A percentile compares a stretch with the other conserved stretches of the same genome.
These are phyloP conservation scores for Pteruthius melanotis DNA, from an alignment of 2,113 vertebrate species.

Conservation along the genomic window DNA sequence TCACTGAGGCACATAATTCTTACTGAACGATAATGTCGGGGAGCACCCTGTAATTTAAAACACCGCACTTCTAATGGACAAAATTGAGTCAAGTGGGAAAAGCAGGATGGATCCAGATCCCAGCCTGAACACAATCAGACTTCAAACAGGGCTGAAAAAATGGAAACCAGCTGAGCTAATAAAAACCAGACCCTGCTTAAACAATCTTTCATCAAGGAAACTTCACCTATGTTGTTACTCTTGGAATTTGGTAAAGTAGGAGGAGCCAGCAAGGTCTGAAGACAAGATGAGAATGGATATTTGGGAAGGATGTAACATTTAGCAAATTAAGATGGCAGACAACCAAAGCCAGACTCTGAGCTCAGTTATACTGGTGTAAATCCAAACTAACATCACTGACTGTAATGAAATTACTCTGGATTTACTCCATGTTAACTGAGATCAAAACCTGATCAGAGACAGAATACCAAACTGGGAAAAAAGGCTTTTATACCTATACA, in stretches of 20 bases:
- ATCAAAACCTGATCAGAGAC: not conserved
- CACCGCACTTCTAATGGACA: not conserved
- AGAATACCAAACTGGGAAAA: not conserved
- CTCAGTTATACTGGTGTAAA: constrained; percentile 42
- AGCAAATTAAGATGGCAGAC: not conserved
- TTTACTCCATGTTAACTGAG: constrained; percentile 5
- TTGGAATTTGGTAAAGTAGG: constrained; percentile 17
- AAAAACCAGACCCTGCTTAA: constrained; percentile 24
- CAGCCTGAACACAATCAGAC: not conserved
- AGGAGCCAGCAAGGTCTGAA: not conserved
- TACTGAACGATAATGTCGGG: not conserved
- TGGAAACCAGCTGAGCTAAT: constrained; percentile 29
- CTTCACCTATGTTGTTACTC: constrained; percentile 29
- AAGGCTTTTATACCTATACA: not conserved
- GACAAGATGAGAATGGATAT: not conserved
- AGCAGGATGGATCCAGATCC: constrained; percentile 1
- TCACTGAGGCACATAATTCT: not conserved
- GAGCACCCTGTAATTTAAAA: constrained; percentile 47
- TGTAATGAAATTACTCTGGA: not conserved
- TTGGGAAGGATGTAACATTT: not conserved
- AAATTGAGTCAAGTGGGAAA: constrained; percentile 22
- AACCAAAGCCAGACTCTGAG: constrained; percentile 13
- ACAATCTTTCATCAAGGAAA: constrained; percentile 20
- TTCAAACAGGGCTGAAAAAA: constrained; percentile 27
- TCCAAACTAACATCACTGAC: constrained; percentile 12